Evolutionary conservation across 2,888 invertebrate species (phyloP), one percentile per base, ranked within the genome.

Genomic region (Acrobasis suavella): DNA sequence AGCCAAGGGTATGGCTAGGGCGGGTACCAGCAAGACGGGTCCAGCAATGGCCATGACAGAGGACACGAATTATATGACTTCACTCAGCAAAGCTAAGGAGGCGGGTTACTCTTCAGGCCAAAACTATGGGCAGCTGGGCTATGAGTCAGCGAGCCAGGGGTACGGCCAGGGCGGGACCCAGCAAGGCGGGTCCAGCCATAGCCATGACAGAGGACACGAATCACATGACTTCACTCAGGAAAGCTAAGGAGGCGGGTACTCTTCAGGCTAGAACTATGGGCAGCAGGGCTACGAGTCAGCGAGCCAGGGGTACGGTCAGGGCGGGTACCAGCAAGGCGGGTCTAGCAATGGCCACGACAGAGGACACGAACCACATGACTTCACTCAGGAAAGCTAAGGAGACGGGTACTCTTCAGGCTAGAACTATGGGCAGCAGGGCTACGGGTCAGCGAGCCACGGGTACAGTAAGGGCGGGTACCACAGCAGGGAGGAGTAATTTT

Each of bases 211-310:
- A 14, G 56, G 56, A 22, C 56, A 42, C 22, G 9, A 39, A 5
- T 56, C 56, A 46, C 14, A 42, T 12, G 46, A 42, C 39, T 56
- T 56, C 22, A 56, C 56, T 17, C 56, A 56, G 46, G 56, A 42
- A 56, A 42, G 32, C 32, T 32, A 32, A 22, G 22, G 54, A 9
- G 54, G 54, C 16, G 32, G 7, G 32, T 46, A 15, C 17, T 10
- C 10, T 7, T 52, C 37, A 14, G 42, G 56, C 42, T 42, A 42
- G 46, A 42, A 17, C 17, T 56, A 16, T 42, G 46, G 56, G 5
- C 42, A 42, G 17, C 14, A 56, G 17, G 14, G 17, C 42, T 56
- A 22, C 14, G 22, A 12, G 7, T 0, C 17, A 3, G 56, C 42
- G 1, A 56, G 56, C 22, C 56, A 56, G 17, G 56, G 56, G 8